Evolutionary conservation across 2,888 invertebrate species (phyloP), one percentile per base, ranked within the genome.

Genomic region (Ophion slaviceki): DNA sequence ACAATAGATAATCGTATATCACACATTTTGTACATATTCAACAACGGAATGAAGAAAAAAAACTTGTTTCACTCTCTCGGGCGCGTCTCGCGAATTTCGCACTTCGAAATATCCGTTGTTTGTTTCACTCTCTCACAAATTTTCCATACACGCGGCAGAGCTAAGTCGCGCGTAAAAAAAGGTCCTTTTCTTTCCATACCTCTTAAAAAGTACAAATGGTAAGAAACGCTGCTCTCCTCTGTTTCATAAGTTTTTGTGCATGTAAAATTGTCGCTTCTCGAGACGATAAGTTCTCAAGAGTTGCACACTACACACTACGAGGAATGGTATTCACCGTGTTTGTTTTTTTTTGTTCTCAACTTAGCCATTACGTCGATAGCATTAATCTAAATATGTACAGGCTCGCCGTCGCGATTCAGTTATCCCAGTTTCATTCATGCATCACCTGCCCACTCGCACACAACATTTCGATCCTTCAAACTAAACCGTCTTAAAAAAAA

Each of bases 21-120:
- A 92, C 92, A 92, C 91, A 90, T 89, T 92, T 92, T 92, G 90
- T 92, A 92, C 92, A 92, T 82, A 87, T 90, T 87, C 86, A 92
- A 87, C 88, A 88, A 90, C 89, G 90, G 90, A 90, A 89, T 89
- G 83, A 82, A 83, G 62, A 81, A 84, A 84, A 66, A 85, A 66
- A 71, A 2, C n/a, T 61, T 61, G n/a, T 20, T 61, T 61, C 61
- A 61, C 61, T 81, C 36, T 59, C 40, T 84, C 67, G 53, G 57
- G 32, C 75, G 32, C 66, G 40, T 67, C 74, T 71, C 61, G 72
- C 64, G 61, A 20, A 20, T 47, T 75, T 75, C 24, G 14, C 62
- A 24, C n/a, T 32, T 17, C n/a, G 10, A 24, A 36, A 17, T 57
- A 53, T 66, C 32, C 57, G 24, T 53, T 45, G 67, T 68, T 62